Base-by-base conservation (phyloP, 2,113 vertebrate species). In the Papio anubis region DNA sequence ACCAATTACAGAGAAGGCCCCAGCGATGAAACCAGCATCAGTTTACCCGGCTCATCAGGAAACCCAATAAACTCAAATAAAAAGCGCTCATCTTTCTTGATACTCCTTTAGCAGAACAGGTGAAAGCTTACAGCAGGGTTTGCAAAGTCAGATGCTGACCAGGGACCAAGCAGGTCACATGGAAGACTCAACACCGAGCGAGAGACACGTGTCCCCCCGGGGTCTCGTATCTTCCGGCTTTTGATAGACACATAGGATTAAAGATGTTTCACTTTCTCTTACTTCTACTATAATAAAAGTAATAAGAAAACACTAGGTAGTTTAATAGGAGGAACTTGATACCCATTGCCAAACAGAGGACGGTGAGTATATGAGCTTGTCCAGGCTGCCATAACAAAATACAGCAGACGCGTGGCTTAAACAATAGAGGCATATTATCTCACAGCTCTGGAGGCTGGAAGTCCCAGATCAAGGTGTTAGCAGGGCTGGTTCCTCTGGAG, bases 131-230 rank as follows among this genome's bases (percentile, higher is more conserved):
- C 30, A 64, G 32, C 12, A 64, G 61, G 5, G 5, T 64, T 64
- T 64, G 61, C 61, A 32, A 30, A 30, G 27, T 64, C 61, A 64
- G 61, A 32, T 32, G 27, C 27, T 64, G 61, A 30, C 61, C 61
- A 64, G 12, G 61, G 61, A 64, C 61, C 27, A 32, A 64, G 27
- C 27, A 64, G 13, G 27, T 64, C 61, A 64, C 61, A 64, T 14
- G 12, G 12, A 14, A 64, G 12, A 3, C 27, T 64, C 12, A 14
- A 64, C 12, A 14, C 61, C 1, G 1, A 64, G 61, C 12, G 0
- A 30, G 12, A 64, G 27, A 64, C 61, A 64, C 2, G 12, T 64
- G 9, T 68, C 30, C 59, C 57, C 83, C 32, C 6, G 30, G 17
- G 72, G n/a, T 14, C 43, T 32, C 20, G 30, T 27, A 2, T 40